Percentiles rank a stretch among this genome's conserved stretches.
phyloP scores from a whole-genome alignment of 2,797 vertebrate genomes.

The Cryptoprocta ferox region DNA sequence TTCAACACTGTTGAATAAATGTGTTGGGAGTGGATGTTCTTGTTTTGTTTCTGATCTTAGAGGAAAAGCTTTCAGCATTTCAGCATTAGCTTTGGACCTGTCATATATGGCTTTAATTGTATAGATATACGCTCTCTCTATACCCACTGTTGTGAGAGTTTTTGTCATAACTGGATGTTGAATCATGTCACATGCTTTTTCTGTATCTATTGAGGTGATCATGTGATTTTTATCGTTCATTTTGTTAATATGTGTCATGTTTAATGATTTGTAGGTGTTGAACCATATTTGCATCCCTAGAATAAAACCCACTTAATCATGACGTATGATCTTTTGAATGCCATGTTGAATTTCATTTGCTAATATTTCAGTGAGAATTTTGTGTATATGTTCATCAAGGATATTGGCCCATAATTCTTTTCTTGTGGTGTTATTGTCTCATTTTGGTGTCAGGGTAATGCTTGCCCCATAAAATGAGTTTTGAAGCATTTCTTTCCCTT shows the following conservation, averaged over 20 bases:
- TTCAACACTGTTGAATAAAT: not conserved
- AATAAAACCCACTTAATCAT: not conserved
- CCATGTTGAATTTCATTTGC: not conserved
- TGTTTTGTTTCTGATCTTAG: not conserved
- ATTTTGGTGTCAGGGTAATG: not conserved
- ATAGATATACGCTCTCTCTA: not conserved
- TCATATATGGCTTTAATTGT: not conserved
- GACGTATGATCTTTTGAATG: not conserved
- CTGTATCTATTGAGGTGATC: not conserved
- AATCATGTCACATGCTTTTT: not conserved
- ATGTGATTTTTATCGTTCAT: not conserved
- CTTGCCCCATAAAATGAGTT: not conserved
- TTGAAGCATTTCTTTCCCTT: not conserved
- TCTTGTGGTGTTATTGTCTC: not conserved
- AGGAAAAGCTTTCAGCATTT: not conserved
- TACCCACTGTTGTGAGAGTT: not conserved
- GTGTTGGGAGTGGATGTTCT: not conserved
- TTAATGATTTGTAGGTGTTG: not conserved
- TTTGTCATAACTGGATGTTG: not conserved
- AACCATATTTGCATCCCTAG: not conserved
- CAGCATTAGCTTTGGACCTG: not conserved
- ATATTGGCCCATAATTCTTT: not conserved
- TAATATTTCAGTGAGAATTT: not conserved
- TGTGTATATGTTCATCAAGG: not conserved
- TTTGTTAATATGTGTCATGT: not conserved